Evolutionary conservation across 2,888 invertebrate species (phyloP).

Genomic region (Drosophila testacea): DNA sequence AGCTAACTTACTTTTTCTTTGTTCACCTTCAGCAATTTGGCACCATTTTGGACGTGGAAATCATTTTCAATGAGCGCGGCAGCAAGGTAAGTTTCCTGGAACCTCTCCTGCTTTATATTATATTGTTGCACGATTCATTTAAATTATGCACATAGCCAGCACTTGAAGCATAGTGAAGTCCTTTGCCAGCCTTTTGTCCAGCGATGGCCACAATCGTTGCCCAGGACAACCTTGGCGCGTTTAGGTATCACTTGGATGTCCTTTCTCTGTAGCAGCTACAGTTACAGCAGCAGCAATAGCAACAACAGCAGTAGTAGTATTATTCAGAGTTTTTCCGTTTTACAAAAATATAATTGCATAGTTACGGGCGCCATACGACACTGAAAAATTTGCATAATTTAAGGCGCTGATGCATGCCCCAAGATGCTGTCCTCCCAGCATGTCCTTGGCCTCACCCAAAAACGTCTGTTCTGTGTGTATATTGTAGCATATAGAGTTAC

Average conservation of each 20-base stretch:
- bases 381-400: slow-evolving; percentile 70
- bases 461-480: slow-evolving; percentile 22
- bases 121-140: slow-evolving; percentile 77
- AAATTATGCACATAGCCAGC: slow-evolving; percentile 72
- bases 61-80: slow-evolving; percentile 99
- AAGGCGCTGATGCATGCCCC: slow-evolving; percentile 58
- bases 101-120: slow-evolving; percentile 8
- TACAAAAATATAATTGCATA: slow-evolving; percentile 72
- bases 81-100: slow-evolving; percentile 94
- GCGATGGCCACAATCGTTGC: slow-evolving; percentile 28
- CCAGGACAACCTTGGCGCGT: slow-evolving; percentile 35
- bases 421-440: slow-evolving; percentile 54
- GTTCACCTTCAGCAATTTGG: slow-evolving; percentile 93
- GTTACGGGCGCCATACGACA: slow-evolving; percentile 55
- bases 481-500: slow-evolving; percentile 51
- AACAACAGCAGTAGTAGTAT: slow-evolving; percentile 4
- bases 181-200: slow-evolving; percentile 32
- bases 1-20: slow-evolving; percentile 26
- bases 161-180: slow-evolving; percentile 50
- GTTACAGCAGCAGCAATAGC: slow-evolving; percentile 1
- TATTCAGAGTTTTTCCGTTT: slow-evolving; percentile 9
- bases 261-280: slow-evolving; percentile 4
- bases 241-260: slow-evolving; percentile 9
- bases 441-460: slow-evolving; percentile 51
- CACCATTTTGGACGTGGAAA: slow-evolving; percentile 99